phyloP scores from a whole-genome alignment of 2,113 vertebrate species.

The Oxygymnocypris stewartii region DNA sequence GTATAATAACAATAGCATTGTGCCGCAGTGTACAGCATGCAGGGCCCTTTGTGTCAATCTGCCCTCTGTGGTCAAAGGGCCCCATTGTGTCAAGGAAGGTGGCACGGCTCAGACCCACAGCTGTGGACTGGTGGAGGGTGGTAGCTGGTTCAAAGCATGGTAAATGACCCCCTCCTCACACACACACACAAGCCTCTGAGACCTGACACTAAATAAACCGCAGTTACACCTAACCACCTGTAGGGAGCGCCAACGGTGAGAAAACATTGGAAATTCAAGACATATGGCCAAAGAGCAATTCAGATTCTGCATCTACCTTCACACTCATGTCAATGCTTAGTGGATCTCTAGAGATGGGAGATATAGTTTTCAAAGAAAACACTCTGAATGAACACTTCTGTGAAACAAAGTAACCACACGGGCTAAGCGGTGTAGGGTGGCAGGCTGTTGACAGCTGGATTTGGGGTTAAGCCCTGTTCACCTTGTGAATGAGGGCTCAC shows the following conservation, averaged over 20 bases:
- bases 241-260: slow-evolving; percentile 40
- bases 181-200: slow-evolving; percentile 7
- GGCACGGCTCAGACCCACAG: slow-evolving; percentile 75
- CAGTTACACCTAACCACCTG: slow-evolving; percentile 29
- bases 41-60: slow-evolving; percentile 64
- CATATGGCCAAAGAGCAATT: slow-evolving; percentile 13
- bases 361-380: slow-evolving; percentile 24
- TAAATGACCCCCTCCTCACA: slow-evolving; percentile 50
- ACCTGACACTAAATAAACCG: not conserved
- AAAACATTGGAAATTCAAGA: slow-evolving; percentile 17
- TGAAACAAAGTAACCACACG: slow-evolving; percentile 8
- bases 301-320: not conserved
- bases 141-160: slow-evolving; percentile 62
- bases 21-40: slow-evolving; percentile 34
- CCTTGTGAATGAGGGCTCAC: slow-evolving; percentile 32
- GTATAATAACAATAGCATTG: slow-evolving; percentile 43
- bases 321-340: not conserved
- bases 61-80: slow-evolving; percentile 63
- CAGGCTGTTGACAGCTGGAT: slow-evolving; percentile 51
- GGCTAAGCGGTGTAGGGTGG: not conserved
- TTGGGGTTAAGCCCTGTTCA: slow-evolving; percentile 42
- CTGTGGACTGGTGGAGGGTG: slow-evolving; percentile 69
- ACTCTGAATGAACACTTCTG: not conserved
- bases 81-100: slow-evolving; percentile 70
- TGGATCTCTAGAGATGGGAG: slow-evolving; percentile 10